These are phyloP conservation scores for Epicampocera succincta DNA, from an alignment of 2,888 invertebrate genomes.

Conservation along the genomic window DNA sequence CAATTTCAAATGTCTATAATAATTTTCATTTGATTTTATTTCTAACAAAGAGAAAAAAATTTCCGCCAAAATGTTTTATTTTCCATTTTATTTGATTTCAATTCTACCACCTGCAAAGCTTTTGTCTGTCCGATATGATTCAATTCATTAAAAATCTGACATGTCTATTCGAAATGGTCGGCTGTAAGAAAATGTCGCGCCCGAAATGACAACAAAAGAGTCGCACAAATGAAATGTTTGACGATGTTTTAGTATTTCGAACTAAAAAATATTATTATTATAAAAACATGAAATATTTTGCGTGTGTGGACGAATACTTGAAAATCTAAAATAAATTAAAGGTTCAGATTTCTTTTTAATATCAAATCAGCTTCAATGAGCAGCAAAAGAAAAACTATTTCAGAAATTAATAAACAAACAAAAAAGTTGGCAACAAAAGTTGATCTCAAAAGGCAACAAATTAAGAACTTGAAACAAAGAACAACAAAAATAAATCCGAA, in stretches of 20 bases:
- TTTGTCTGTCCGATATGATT: neutral
- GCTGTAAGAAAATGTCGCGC: neutral
- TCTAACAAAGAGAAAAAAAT: neutral
- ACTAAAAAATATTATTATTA: constrained; percentile 15
- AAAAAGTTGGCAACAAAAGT: constrained; percentile 56
- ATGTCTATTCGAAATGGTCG: constrained; percentile 29
- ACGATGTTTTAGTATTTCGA: constrained; percentile 26
- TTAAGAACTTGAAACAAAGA: constrained; percentile 10
- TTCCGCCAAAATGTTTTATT: constrained; percentile 3
- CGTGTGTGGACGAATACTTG: neutral
- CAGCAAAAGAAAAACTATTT: constrained; percentile 2
- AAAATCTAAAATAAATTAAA: constrained; percentile 31
- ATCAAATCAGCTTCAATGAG: constrained; percentile 45
- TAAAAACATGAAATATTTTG: constrained; percentile 26
- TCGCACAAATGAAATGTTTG: constrained; percentile 28
- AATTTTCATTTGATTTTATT: constrained; percentile 16
- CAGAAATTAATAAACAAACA: constrained; percentile 4
- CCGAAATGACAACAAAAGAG: constrained; percentile 48
- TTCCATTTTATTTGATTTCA: constrained; percentile 33
- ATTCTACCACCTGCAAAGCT: constrained; percentile 64
- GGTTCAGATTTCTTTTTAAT: constrained; percentile 15
- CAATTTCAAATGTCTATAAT: constrained; percentile 25
- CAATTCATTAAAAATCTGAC: constrained; percentile 18
- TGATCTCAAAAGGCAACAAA: too few species aligned
- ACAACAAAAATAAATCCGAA: constrained; percentile 12